Conservation (phyloP, 2,888 invertebrate genomes). For the Xylota sylvarum region DNA sequence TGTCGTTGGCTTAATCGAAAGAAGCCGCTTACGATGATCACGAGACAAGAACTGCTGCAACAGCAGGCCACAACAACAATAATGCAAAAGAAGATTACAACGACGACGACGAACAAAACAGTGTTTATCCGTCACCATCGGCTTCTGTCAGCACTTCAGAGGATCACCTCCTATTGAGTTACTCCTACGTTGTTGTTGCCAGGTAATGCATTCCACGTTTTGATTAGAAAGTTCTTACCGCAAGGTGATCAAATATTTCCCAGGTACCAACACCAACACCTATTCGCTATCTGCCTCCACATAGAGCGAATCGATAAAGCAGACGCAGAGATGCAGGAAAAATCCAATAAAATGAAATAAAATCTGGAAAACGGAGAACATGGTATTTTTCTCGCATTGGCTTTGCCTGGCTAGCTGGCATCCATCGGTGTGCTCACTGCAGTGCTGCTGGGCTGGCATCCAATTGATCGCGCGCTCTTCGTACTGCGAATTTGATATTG, state of each 20-base stretch:
- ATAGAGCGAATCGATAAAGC: conserved; percentile 20
- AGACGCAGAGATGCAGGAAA: conserved; percentile 44
- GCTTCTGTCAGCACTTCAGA: conserved; percentile 73
- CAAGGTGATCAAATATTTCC: conserved; percentile 80
- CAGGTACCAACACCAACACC: conserved; percentile 29
- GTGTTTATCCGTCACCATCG: conserved; percentile 72
- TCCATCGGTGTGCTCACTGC: conserved; percentile 12
- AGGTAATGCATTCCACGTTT: conserved; percentile 61
- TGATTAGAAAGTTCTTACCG: conserved; percentile 78
- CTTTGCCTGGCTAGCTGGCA: conserved; percentile 12
- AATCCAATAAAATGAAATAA: conserved; percentile 66
- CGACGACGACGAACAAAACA: conserved; percentile 53
- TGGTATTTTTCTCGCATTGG: conserved; percentile 52
- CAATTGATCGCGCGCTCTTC: conserved; percentile 62
- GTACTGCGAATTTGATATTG: conserved; percentile 67
- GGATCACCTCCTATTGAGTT: conserved; percentile 52
- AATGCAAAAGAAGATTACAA: conserved; percentile 10
- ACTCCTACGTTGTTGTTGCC: conserved; percentile 24
- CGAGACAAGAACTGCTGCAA: conserved; percentile 24
- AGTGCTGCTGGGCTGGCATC: conserved; percentile 54
- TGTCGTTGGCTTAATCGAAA: conserved; percentile 37
- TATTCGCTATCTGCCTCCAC: conserved; percentile 9
- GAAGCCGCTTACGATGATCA: conserved; percentile 46
- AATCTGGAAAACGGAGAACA: conserved; percentile 69
- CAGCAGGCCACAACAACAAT: conserved; percentile 21